A percentile compares a stretch with the other conserved stretches of the same genome.
Evolutionary conservation across 2,888 invertebrate species (phyloP).

Genomic region (Scaptomyza flava): DNA sequence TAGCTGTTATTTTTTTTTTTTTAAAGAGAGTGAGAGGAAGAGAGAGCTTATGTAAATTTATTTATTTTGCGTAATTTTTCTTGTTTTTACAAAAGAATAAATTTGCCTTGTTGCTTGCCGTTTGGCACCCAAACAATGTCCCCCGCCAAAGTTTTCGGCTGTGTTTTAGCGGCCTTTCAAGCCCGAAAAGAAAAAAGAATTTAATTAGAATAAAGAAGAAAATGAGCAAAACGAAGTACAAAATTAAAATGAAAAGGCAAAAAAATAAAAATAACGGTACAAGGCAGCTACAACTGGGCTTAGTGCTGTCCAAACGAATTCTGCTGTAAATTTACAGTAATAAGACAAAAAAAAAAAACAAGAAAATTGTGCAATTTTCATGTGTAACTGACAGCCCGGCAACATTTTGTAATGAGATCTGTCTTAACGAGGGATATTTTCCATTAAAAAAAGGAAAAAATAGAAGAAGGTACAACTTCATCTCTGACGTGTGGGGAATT

Average conservation of each 20-base stretch:
- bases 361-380: slow-evolving; percentile 78
- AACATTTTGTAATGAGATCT: slow-evolving; percentile 68
- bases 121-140: slow-evolving; percentile 36
- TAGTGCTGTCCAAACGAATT: slow-evolving; percentile 50
- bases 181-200: slow-evolving; percentile 50
- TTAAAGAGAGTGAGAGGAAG: slow-evolving; percentile 4
- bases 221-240: slow-evolving; percentile 51
- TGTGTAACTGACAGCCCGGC: slow-evolving; percentile 75
- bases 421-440: slow-evolving; percentile 33
- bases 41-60: slow-evolving; percentile 81
- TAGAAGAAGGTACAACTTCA: slow-evolving; percentile 53
- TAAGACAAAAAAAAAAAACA: slow-evolving; percentile 58
- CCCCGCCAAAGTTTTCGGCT: slow-evolving; percentile 15
- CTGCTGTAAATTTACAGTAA: slow-evolving; percentile 63
- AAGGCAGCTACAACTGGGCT: slow-evolving; percentile 36
- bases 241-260: slow-evolving; percentile 58
- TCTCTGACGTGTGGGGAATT: slow-evolving; percentile 44
- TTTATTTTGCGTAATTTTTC: slow-evolving; percentile 82
- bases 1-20: slow-evolving; percentile 50
- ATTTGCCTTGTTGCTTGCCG: slow-evolving; percentile 62
- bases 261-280: slow-evolving; percentile 3
- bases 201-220: slow-evolving; percentile 80
- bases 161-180: slow-evolving; percentile 37
- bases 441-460: slow-evolving; percentile 1
- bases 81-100: slow-evolving; percentile 78